Base-by-base conservation (phyloP, 2,888 invertebrate genomes). In the Tetramorium bicarinatum region DNA sequence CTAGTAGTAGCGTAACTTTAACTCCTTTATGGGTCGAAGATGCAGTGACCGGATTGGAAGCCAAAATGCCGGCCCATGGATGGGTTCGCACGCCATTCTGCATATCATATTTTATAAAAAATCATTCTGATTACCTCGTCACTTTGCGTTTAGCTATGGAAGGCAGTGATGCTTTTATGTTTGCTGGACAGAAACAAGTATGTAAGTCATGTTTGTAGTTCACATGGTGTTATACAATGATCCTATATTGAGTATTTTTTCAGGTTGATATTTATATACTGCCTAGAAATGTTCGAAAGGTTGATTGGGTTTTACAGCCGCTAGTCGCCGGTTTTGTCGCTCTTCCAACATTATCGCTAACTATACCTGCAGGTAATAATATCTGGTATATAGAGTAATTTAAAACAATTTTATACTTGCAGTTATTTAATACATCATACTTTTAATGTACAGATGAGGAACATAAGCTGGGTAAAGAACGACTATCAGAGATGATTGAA, bases 171-270 rank as follows among this genome's bases (percentile, higher is more conserved):
- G 97, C 97, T 59, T 99, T 99, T 94, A 99, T 99, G 97, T 99
- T 98, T 95, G 97, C 99, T 85, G 99, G 99, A 2, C 98, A 98
- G 93, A 99, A 98, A 95, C 98, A 98, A 96, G 97, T 97, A 93
- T 83, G 84, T 21, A n/a, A 21, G 2, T 44, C 13, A 25, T 2
- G 8, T 15, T 54, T 59, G 15, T 29, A 41, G 21, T 13, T 0
- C 15, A 76, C 0, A 29, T 6, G 8, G 44, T 54, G 13, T 21
- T 54, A 29, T 6, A 7, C 6, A 11, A 52, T 67, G 34, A 62
- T 66, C 54, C 21, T 61, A 71, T n/a, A n/a, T 79, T 61, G 0
- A 49, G 7, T 6, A 9, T 83, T 66, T 76, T 56, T 25, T 62
- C 61, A 95, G 95, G 88, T 95, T 52, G 95, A 95, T 80, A 90